Conservation (phyloP, 2,797 vertebrate species). For the Benthosema pterotum region DNA sequence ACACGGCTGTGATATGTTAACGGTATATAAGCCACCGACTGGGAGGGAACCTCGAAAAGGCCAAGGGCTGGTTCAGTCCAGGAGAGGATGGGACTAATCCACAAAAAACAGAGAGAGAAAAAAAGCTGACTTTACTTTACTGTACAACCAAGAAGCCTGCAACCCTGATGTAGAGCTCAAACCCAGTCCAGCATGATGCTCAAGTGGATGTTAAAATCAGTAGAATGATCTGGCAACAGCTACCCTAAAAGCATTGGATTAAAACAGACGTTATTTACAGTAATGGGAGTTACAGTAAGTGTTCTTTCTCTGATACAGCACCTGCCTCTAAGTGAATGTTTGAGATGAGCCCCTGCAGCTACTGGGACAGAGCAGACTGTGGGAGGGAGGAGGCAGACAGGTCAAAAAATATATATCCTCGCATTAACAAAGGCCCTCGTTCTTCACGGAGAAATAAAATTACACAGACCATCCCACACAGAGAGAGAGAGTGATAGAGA, state of each 20-base stretch:
- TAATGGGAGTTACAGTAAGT: too few species aligned
- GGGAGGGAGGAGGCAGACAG: slow-evolving; percentile 37
- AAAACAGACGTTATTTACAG: neutral
- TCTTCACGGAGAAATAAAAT: slow-evolving; percentile 52
- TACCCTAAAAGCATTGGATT: slow-evolving; percentile 5
- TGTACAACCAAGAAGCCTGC: slow-evolving; percentile 22
- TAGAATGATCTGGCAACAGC: neutral
- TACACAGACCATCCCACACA: slow-evolving; percentile 30
- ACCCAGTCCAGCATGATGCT: neutral
- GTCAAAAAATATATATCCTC: slow-evolving; percentile 55
- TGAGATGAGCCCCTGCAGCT: slow-evolving; percentile 20
- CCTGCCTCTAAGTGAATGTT: slow-evolving; percentile 11
- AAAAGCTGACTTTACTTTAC: neutral
- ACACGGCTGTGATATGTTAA: neutral
- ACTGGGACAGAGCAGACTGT: slow-evolving; percentile 28
- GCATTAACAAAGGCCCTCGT: slow-evolving; percentile 65
- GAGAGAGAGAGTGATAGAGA: slow-evolving; percentile 5
- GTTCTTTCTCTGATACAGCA: neutral
- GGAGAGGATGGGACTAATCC: slow-evolving; percentile 27
- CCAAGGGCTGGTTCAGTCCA: neutral
- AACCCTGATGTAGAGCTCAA: neutral
- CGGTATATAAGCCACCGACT: neutral
- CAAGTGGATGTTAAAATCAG: slow-evolving; percentile 8
- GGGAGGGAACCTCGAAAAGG: slow-evolving; percentile 9
- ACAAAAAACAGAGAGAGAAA: too few species aligned